A percentile compares a stretch with the other conserved stretches of the same genome.
phyloP scores from a whole-genome alignment of 2,888 invertebrate genomes.

The Meta bourneti region DNA sequence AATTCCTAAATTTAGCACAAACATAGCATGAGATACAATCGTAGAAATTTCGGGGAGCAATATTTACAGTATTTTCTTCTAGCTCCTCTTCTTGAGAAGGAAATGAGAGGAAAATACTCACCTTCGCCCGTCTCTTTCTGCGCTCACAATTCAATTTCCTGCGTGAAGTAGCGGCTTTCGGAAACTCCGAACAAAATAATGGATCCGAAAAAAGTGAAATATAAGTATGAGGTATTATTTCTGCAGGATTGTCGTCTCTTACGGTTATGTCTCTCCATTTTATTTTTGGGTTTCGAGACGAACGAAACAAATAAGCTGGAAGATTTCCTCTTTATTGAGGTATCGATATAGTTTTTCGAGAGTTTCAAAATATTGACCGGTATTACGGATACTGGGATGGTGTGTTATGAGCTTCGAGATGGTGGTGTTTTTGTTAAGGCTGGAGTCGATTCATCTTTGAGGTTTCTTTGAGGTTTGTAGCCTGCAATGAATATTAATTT shows the following conservation, averaged over 20 bases:
- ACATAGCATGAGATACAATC: not conserved
- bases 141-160: conserved; percentile 72
- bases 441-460: too few species aligned
- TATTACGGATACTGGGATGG: not conserved
- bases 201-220: conserved; percentile 31
- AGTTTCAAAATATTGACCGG: not conserved
- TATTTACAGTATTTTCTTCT: not conserved
- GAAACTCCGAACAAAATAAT: conserved; percentile 59
- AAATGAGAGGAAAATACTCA: conserved; percentile 69
- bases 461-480: too few species aligned
- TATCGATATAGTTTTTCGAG: conserved; percentile 26
- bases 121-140: conserved; percentile 45
- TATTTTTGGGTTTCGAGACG: conserved; percentile 1
- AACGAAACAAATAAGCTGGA: conserved; percentile 60
- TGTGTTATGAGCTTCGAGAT: too few species aligned
- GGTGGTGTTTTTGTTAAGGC: too few species aligned
- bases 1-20: not conserved
- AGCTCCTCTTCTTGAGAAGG: conserved; percentile 46
- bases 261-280: conserved; percentile 38
- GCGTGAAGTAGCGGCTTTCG: conserved; percentile 24
- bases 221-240: conserved; percentile 67
- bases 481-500: too few species aligned
- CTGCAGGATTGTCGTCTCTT: not conserved
- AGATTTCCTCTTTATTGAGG: conserved; percentile 47
- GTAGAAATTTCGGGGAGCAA: not conserved